Percentiles rank a stretch among this genome's conserved stretches.
phyloP scores from a whole-genome alignment of 2,113 vertebrate species.

The Phalacrocorax carbo region DNA sequence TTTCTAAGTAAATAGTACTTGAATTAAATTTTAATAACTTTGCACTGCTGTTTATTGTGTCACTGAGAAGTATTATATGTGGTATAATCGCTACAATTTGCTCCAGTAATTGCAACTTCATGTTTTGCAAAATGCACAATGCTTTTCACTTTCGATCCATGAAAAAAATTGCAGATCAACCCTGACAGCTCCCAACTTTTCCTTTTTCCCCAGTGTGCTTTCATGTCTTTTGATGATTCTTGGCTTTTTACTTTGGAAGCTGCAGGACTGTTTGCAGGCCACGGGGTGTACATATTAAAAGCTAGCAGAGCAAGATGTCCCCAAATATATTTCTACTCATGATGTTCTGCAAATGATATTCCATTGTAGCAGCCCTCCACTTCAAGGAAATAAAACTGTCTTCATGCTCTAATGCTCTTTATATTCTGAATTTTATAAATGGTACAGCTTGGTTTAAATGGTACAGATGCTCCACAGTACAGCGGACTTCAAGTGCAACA shows the following conservation, averaged over 20 bases:
- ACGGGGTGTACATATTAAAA: conserved; percentile 6
- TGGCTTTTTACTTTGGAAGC: conserved; percentile 49
- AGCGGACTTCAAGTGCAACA: neutral
- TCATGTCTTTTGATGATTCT: conserved; percentile 25
- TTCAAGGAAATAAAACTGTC: conserved; percentile 42
- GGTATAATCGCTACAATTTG: neutral
- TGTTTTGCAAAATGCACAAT: conserved; percentile 6
- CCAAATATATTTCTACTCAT: conserved; percentile 10
- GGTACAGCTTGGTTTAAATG: neutral
- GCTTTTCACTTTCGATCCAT: conserved; percentile 24
- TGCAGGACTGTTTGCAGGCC: conserved; percentile 27
- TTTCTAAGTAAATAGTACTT: neutral
- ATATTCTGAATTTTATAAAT: neutral
- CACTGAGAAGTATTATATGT: neutral
- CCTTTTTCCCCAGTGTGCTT: neutral
- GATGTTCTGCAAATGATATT: conserved; percentile 25
- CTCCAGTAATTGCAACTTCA: conserved; percentile 12
- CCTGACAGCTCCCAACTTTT: conserved; percentile 39
- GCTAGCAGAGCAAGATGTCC: conserved; percentile 13
- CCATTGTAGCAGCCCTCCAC: neutral
- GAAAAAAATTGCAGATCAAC: neutral
- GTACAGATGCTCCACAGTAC: neutral
- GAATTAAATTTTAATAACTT: neutral
- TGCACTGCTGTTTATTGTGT: neutral
- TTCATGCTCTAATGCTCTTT: conserved; percentile 2